Evolutionary conservation across 2,888 invertebrate species (phyloP), one percentile per base, ranked within the genome.

Genomic region (Catocala fraxini): DNA sequence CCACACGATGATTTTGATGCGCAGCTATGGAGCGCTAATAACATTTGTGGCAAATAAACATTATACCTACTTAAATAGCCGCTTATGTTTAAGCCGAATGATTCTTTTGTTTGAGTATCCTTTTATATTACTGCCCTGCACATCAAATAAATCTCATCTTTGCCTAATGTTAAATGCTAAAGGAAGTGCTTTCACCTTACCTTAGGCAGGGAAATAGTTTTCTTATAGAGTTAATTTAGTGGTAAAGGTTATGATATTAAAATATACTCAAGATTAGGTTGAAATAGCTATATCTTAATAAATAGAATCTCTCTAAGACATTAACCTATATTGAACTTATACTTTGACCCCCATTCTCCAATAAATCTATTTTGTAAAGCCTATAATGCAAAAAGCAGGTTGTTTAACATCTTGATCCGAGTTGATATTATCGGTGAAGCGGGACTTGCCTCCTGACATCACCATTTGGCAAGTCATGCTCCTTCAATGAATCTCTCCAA

Each of bases 1-100:
- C 93, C 93, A 90, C 92, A 85, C 88, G 89, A 93, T 93, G 93
- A 91, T 91, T 93, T 89, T 88, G 88, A 90, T 93, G 89, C 88
- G 89, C 89, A 86, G 88, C 88, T 87, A 86, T 88, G 85, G 84
- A 89, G 84, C 84, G 84, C 84, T 86, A 85, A 85, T 89, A 89
- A 85, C 83, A 78, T 88, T 87, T 86, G 85, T 78, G 84, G 81
- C 75, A 74, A 82, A 85, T 80, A 82, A 79, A 70, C 66, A 57
- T 71, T 68, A 77, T 56, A 49, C 10, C 25, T 69, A 71, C 55
- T 63, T 65, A 67, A 66, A 56, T 69, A 68, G 68, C 51, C 53
- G 57, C 61, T 70, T 73, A 56, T 65, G 56, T 67, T 69, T 66
- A 58, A 59, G 56, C 55, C 62, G 56, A 63, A 65, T 63, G 69